Evolutionary conservation across 2,888 invertebrate species (phyloP), one percentile per base, ranked within the genome.

Genomic region (Rhingia rostrata): DNA sequence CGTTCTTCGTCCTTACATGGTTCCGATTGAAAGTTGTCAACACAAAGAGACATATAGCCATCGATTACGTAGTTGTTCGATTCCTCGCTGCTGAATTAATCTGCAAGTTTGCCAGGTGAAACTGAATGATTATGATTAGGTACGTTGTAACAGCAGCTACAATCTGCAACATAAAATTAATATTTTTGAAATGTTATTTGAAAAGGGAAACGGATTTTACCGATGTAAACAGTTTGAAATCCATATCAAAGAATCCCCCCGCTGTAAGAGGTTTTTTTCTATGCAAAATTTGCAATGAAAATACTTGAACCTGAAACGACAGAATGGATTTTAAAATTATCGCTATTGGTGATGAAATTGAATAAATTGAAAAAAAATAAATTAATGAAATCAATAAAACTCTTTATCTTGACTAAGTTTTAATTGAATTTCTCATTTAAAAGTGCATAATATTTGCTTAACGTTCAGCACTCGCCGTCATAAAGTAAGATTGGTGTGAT

Each of bases 61-160:
- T 14, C 4, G n/a, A 3, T 41, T 61, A 51, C 7, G 22, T 30
- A 49, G 12, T 60, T 5, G 12, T 41, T 45, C 56, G 32, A n/a
- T 53, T 82, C 45, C 32, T 43, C 22, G 22, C 22, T 6, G 22
- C 30, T 6, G 53, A 51, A 61, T 64, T 72, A 1, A 41, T 2
- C 41, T 85, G 73, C 35, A 85, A 32, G 47, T 85, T 81, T 2
- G 84, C 69, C 61, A 81, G 63, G 41, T 88, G 88, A n/a, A 89
- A 88, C 51, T 89, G 88, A 33, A 89, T 88, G n/a, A 89, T 88
- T 10, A 89, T 88, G n/a, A 89, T 87, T 9, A 89, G 70, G 67
- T 89, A 89, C 1, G 89, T 89, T 9, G 88, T 89, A 4, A 88
- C 88, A 32, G 89, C 88, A 22, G 88, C 88, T 49, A 88, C 86